Conservation (phyloP, 2,888 invertebrate species). For the Gymnocheta viridis region DNA sequence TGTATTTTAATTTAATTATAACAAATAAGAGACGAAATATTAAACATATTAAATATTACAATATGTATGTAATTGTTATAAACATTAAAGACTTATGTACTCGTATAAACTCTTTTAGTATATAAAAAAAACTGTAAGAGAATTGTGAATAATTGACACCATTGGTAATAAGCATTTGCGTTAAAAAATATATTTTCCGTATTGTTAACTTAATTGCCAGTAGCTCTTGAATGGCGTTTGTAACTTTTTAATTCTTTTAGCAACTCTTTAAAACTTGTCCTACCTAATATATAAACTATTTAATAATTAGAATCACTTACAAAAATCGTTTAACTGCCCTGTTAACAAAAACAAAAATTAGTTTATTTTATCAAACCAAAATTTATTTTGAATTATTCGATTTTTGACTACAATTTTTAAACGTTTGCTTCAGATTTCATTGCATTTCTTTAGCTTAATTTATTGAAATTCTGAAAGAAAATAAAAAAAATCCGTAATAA, state of each 20-base stretch:
- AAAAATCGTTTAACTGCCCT: slow-evolving; percentile 26
- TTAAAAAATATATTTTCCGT: not conserved
- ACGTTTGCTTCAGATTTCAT: slow-evolving; percentile 27
- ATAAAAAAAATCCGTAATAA: slow-evolving; percentile 1
- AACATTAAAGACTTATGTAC: slow-evolving; percentile 64
- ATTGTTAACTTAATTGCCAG: not conserved
- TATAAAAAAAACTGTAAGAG: not conserved
- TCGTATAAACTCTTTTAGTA: slow-evolving; percentile 49
- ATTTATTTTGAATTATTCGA: not conserved
- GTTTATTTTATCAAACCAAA: slow-evolving; percentile 9
- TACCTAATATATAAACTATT: not conserved
- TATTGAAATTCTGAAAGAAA: slow-evolving; percentile 45
- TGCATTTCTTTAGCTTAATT: slow-evolving; percentile 61
- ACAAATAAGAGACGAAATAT: not conserved
- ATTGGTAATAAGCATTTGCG: not conserved
- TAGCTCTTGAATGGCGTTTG: slow-evolving; percentile 2
- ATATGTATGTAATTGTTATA: slow-evolving; percentile 41
- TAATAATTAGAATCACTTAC: not conserved
- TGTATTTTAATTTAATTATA: not conserved
- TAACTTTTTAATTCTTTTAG: not conserved
- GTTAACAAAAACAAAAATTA: not conserved
- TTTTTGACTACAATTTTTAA: not conserved
- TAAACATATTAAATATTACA: slow-evolving; percentile 9
- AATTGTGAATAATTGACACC: not conserved
- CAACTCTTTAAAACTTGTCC: not conserved